Evolutionary conservation across 1,140 invertebrate species (phyloP).

Genomic region (Cotesia typhae): DNA sequence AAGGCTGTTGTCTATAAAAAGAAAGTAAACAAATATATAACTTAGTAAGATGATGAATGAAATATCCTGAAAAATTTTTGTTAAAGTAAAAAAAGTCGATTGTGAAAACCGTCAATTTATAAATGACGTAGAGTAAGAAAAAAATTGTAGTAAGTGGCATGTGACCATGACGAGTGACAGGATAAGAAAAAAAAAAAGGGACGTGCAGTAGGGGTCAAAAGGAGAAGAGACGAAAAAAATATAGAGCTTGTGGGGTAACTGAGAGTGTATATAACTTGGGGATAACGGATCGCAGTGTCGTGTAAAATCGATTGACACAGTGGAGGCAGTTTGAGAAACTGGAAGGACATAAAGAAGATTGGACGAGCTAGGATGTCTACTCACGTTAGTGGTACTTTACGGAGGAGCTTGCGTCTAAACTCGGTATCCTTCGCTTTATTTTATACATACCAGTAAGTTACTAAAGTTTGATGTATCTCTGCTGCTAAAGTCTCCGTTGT

Average conservation of each 20-base stretch:
- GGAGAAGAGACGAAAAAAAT: conserved; percentile 25
- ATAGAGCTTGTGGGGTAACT: conserved; percentile 31
- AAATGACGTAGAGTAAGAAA: no score
- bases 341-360: conserved; percentile 55
- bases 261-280: conserved; percentile 39
- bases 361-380: conserved; percentile 43
- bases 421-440: conserved; percentile 39
- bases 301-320: conserved; percentile 52
- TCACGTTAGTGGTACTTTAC: conserved; percentile 16
- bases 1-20: no score
- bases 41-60: no score
- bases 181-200: neutral
- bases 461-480: conserved; percentile 36
- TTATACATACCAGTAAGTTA: conserved; percentile 16
- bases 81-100: no score
- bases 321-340: conserved; percentile 52
- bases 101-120: no score
- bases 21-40: no score
- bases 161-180: conserved; percentile 5
- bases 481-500: neutral
- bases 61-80: no score
- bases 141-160: neutral
- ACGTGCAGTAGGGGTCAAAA: neutral
- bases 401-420: conserved; percentile 44
- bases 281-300: conserved; percentile 44